Conservation (phyloP, 2,888 invertebrate species). For the Leptogaster cylindrica region DNA sequence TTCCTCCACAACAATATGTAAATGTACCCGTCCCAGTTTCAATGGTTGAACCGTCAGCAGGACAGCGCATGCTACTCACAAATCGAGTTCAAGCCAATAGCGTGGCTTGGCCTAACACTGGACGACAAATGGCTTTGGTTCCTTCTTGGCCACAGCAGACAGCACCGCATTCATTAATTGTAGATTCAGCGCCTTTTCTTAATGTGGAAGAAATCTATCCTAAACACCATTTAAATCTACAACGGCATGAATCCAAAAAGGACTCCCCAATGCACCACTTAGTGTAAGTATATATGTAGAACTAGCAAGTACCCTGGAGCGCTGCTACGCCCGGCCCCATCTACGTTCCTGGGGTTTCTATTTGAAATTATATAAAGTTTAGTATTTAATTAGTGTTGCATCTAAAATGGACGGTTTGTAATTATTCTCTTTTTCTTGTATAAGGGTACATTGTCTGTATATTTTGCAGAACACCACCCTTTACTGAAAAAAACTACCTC, state of each 20-base stretch:
- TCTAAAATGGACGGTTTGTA: too few species aligned
- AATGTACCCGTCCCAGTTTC: conserved; percentile 76
- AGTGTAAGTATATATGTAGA: conserved; percentile 55
- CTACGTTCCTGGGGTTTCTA: too few species aligned
- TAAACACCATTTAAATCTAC: conserved; percentile 69
- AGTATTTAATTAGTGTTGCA: too few species aligned
- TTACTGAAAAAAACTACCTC: too few species aligned
- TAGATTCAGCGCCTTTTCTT: conserved; percentile 76
- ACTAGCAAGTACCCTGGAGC: too few species aligned
- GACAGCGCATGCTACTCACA: conserved; percentile 78
- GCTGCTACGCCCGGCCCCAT: too few species aligned
- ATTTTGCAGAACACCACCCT: too few species aligned
- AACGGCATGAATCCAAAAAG: conserved; percentile 66
- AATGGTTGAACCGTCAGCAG: conserved; percentile 85
- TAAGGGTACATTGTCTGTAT: too few species aligned
- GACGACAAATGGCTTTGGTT: conserved; percentile 80
- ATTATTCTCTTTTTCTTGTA: too few species aligned
- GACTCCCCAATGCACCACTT: conserved; percentile 65
- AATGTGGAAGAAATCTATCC: conserved; percentile 67
- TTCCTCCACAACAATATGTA: conserved; percentile 87
- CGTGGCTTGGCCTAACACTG: conserved; percentile 61
- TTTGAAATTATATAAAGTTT: too few species aligned
- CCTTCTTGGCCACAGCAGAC: conserved; percentile 85
- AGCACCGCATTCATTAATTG: conserved; percentile 73
- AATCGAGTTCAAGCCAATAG: conserved; percentile 62